A percentile compares a stretch with the other conserved stretches of the same genome.
Conservation (phyloP, 2,888 invertebrate genomes). For the Zhengitettix transpicula region DNA sequence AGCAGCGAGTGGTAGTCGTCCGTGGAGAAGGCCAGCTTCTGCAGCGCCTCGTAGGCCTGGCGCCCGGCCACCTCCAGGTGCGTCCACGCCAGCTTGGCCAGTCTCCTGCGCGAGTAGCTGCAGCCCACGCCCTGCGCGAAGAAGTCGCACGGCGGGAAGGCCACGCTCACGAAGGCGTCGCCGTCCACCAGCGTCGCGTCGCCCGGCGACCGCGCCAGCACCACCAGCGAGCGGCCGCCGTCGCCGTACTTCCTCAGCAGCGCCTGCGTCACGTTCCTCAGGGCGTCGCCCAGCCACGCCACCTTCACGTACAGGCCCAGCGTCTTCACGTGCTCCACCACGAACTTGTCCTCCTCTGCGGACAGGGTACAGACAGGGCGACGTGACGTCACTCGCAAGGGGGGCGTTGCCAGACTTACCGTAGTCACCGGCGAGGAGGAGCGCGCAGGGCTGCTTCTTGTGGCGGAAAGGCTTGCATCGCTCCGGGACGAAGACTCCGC, state of each 20-base stretch:
- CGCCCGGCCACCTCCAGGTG: slow-evolving; percentile 35
- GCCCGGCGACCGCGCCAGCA: slow-evolving; percentile 52
- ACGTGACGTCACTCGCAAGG: too few species aligned
- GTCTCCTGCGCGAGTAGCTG: slow-evolving; percentile 48
- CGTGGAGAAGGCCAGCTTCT: slow-evolving; percentile 31
- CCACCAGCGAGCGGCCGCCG: slow-evolving; percentile 30
- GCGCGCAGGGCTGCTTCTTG: slow-evolving; percentile 22
- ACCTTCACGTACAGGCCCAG: slow-evolving; percentile 45
- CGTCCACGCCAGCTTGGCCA: slow-evolving; percentile 48
- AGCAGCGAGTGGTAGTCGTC: slow-evolving; percentile 35
- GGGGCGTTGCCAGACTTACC: slow-evolving; percentile 19
- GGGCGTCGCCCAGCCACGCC: slow-evolving; percentile 46
- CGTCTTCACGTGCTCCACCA: slow-evolving; percentile 40
- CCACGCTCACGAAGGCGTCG: slow-evolving; percentile 31
- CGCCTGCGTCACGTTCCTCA: slow-evolving; percentile 26
- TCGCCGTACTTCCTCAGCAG: background rate
- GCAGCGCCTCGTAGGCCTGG: slow-evolving; percentile 32
- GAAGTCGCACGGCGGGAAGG: slow-evolving; percentile 47
- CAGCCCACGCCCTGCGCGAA: slow-evolving; percentile 42
- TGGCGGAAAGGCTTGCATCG: slow-evolving; percentile 26
- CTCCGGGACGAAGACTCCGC: slow-evolving; percentile 38
- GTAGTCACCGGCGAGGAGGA: slow-evolving; percentile 27
- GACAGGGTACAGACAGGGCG: too few species aligned
- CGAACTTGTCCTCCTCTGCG: slow-evolving; percentile 31
- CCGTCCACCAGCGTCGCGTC: slow-evolving; percentile 23